Conservation (phyloP, 2,113 vertebrate genomes). For the Tautogolabrus adspersus region DNA sequence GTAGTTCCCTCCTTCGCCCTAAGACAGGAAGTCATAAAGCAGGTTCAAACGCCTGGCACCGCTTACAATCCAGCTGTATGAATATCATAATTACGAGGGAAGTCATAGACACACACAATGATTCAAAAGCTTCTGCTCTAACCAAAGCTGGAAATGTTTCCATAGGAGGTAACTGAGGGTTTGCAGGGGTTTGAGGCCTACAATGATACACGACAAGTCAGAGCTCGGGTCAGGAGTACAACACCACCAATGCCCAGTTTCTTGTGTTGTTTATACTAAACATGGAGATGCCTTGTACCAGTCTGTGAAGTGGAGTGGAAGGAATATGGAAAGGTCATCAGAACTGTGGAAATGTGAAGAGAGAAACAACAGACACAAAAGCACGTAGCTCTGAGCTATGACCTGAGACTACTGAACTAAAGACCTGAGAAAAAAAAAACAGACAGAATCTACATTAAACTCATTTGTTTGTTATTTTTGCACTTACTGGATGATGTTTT, state of each 20-base stretch:
- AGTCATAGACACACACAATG: slow-evolving; percentile 22
- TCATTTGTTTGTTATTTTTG: not conserved
- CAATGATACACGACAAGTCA: not conserved
- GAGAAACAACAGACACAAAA: not conserved
- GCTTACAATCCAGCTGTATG: slow-evolving; percentile 32
- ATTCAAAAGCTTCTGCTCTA: slow-evolving; percentile 7
- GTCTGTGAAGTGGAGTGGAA: slow-evolving; percentile 32
- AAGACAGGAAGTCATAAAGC: slow-evolving; percentile 76
- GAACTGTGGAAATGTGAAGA: slow-evolving; percentile 12
- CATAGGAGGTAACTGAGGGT: not conserved
- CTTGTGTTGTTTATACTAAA: slow-evolving; percentile 13
- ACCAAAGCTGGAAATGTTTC: slow-evolving; percentile 11
- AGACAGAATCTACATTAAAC: not conserved
- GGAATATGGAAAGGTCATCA: slow-evolving; percentile 40
- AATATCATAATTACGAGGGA: slow-evolving; percentile 38
- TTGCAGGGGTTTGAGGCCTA: not conserved
- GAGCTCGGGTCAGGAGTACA: not conserved
- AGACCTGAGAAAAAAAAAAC: not conserved
- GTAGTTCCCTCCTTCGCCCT: slow-evolving; percentile 46
- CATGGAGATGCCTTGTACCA: not conserved
- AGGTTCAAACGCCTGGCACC: slow-evolving; percentile 65
- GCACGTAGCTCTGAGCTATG: not conserved
- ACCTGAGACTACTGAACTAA: not conserved
- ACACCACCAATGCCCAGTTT: not conserved
- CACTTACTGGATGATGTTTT: not conserved